Conservation (phyloP, 2,888 invertebrate genomes). For the Troides oblongomaculatus region DNA sequence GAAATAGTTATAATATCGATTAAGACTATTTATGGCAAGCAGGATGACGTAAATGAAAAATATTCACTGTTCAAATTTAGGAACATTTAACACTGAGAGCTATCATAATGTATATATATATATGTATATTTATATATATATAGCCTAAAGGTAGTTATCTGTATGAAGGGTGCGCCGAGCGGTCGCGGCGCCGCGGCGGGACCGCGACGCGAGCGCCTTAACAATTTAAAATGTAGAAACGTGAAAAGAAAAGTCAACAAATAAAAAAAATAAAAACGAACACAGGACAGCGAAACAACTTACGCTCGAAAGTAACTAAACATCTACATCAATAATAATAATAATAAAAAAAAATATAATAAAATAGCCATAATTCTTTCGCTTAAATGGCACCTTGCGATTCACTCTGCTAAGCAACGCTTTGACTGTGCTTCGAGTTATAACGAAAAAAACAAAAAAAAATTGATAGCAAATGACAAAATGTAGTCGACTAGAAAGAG, state of each 20-base stretch:
- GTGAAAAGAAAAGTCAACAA: constrained; percentile 38
- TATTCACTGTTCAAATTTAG: constrained; percentile 75
- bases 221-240: constrained; percentile 42
- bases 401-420: constrained; percentile 62
- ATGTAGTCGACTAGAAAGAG: constrained; percentile 42
- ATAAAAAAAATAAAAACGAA: constrained; percentile 54
- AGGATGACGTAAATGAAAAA: constrained; percentile 56
- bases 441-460: constrained; percentile 36
- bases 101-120: constrained; percentile 51
- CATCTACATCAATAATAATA: constrained; percentile 47
- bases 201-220: constrained; percentile 42
- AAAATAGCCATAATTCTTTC: constrained; percentile 70
- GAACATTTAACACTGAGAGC: constrained; percentile 79
- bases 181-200: constrained; percentile 53
- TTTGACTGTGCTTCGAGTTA: constrained; percentile 42
- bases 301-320: constrained; percentile 56
- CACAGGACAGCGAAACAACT: constrained; percentile 66
- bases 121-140: constrained; percentile 41
- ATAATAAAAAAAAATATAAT: constrained; percentile 54
- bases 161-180: constrained; percentile 57
- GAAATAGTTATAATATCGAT: constrained; percentile 49
- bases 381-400: constrained; percentile 74
- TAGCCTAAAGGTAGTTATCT: constrained; percentile 61
- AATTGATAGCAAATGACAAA: constrained; percentile 30
- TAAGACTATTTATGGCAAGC: constrained; percentile 71